These are phyloP conservation scores for Thaumatotibia leucotreta DNA, from an alignment of 1,140 invertebrate genomes.

Conservation along the genomic window DNA sequence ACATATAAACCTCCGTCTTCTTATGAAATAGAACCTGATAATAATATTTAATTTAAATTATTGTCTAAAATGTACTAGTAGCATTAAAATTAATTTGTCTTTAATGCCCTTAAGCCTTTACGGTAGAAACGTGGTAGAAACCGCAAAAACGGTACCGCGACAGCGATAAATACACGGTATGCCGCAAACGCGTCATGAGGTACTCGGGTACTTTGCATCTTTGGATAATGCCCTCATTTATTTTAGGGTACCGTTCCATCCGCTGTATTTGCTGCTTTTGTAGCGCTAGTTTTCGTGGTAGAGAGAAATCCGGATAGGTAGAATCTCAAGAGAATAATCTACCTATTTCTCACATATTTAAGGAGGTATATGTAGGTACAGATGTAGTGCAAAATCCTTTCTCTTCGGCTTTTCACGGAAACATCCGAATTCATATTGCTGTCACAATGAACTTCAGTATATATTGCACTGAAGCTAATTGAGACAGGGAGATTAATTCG, in stretches of 20 bases:
- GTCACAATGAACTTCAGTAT: too few relatives aligned
- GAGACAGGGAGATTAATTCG: too few relatives aligned
- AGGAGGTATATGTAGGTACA: too few relatives aligned
- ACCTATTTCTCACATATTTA: too few relatives aligned
- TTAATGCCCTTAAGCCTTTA: neutral
- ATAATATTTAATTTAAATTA: too few relatives aligned
- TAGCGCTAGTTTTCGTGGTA: neutral
- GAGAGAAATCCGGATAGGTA: neutral
- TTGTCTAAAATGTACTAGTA: neutral
- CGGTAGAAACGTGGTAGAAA: neutral
- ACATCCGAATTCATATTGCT: too few relatives aligned
- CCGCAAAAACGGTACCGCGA: slow-evolving; percentile 12
- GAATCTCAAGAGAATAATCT: neutral
- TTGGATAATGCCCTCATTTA: slow-evolving; percentile 10
- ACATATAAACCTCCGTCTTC: too few relatives aligned
- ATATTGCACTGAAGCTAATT: too few relatives aligned
- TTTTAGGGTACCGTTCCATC: neutral
- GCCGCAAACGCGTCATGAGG: slow-evolving; percentile 10
- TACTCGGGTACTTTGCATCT: slow-evolving; percentile 8
- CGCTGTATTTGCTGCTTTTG: neutral
- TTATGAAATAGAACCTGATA: too few relatives aligned
- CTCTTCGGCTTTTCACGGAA: too few relatives aligned
- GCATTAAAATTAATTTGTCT: slow-evolving; percentile 5
- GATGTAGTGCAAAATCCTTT: too few relatives aligned
- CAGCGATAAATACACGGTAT: slow-evolving; percentile 7